These are phyloP conservation scores for Tanypteryx hageni DNA, from an alignment of 2,888 invertebrate species.

Conservation along the genomic window DNA sequence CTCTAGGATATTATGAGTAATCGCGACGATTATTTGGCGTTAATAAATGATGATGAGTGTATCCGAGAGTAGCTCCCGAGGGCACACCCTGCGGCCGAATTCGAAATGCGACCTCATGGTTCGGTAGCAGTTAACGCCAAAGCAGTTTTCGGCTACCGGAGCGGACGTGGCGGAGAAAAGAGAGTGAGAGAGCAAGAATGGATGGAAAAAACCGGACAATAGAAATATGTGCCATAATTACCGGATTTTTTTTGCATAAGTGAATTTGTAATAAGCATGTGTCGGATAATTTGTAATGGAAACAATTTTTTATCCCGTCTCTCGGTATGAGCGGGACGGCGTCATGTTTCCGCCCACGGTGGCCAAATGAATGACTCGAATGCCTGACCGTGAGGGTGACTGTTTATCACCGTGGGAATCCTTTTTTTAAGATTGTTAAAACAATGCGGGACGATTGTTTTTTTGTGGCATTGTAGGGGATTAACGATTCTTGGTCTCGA, in stretches of 20 bases:
- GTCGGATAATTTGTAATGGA: conserved; percentile 64
- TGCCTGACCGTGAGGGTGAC: not conserved
- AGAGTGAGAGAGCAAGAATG: not conserved
- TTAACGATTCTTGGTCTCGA: not conserved
- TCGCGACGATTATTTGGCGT: conserved; percentile 61
- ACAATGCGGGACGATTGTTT: not conserved
- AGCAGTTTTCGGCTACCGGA: conserved; percentile 60
- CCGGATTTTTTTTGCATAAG: conserved; percentile 59
- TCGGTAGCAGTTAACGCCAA: conserved; percentile 61
- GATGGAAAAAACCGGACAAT: conserved; percentile 21
- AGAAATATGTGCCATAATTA: conserved; percentile 64
- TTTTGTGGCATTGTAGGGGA: not conserved
- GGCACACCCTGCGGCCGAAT: conserved; percentile 4
- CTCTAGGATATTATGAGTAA: conserved; percentile 52
- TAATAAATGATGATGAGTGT: conserved; percentile 64
- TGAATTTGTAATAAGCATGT: conserved; percentile 61
- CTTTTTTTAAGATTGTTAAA: conserved; percentile 30
- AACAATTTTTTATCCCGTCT: conserved; percentile 51
- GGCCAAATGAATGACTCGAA: conserved; percentile 48
- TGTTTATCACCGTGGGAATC: conserved; percentile 42
- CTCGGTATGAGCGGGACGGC: conserved; percentile 29
- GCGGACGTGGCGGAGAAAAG: conserved; percentile 11
- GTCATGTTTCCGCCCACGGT: conserved; percentile 50
- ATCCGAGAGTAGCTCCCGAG: conserved; percentile 31
- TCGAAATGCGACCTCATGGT: conserved; percentile 59